Evolutionary conservation across 2,888 invertebrate species (phyloP).

Genomic region (Plagodis dolabraria): DNA sequence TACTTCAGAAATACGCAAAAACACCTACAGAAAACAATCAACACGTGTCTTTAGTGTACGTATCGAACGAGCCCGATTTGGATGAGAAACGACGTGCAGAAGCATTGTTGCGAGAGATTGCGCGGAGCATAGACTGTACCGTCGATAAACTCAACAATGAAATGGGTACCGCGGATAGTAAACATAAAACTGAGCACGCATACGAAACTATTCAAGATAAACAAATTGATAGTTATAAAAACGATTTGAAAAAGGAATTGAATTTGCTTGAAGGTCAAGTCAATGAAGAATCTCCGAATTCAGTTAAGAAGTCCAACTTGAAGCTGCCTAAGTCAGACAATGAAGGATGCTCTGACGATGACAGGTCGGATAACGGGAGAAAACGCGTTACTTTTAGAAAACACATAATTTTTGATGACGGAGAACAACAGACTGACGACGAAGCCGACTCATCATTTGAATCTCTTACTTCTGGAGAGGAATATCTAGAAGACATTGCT

Average conservation of each 20-base stretch:
- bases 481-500: conserved; percentile 67
- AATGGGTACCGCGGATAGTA: conserved; percentile 71
- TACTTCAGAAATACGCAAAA: conserved; percentile 77
- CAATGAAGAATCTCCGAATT: conserved; percentile 58
- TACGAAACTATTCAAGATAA: conserved; percentile 58
- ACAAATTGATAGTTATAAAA: conserved; percentile 59
- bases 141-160: conserved; percentile 66
- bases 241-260: conserved; percentile 67
- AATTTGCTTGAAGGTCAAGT: conserved; percentile 52
- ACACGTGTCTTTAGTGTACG: conserved; percentile 78
- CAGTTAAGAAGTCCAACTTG: conserved; percentile 71
- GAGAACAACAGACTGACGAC: conserved; percentile 78
- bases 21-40: conserved; percentile 64
- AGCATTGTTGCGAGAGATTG: conserved; percentile 74
- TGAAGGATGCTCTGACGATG: conserved; percentile 76
- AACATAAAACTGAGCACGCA: conserved; percentile 51
- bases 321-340: conserved; percentile 73
- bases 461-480: conserved; percentile 69
- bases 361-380: conserved; percentile 73
- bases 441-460: conserved; percentile 74
- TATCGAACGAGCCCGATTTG: conserved; percentile 63
- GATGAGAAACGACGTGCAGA: conserved; percentile 75
- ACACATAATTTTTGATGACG: conserved; percentile 80
- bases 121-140: conserved; percentile 73
- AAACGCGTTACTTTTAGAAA: conserved; percentile 79